phyloP scores from a whole-genome alignment of 1,140 invertebrate genomes.

The Plutomurus gul region DNA sequence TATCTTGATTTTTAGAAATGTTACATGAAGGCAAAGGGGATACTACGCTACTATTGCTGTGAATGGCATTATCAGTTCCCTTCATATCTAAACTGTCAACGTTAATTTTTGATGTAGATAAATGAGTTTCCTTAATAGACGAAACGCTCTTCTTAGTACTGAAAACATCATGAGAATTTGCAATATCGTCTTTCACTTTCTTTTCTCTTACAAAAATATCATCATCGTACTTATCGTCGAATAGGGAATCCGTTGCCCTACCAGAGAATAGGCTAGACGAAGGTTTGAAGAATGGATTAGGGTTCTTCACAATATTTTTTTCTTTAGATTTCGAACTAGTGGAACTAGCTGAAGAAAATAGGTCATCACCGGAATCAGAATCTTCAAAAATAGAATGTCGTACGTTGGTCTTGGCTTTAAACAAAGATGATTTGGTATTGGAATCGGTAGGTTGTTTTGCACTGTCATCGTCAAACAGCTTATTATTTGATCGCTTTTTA shows the following conservation, averaged over 20 bases:
- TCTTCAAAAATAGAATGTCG: conserved; percentile 53
- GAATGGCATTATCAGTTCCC: no score
- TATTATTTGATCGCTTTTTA: background rate
- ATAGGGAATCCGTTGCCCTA: background rate
- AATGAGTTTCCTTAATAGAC: background rate
- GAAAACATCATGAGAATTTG: background rate
- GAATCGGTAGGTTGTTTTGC: background rate
- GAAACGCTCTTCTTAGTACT: background rate
- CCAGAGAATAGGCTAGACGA: background rate
- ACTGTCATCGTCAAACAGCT: background rate
- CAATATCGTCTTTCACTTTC: background rate
- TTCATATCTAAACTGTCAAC: no score
- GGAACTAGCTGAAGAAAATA: conserved; percentile 43
- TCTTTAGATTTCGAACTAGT: conserved; percentile 15
- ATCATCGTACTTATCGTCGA: conserved; percentile 15
- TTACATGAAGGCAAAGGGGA: no score
- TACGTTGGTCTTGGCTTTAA: conserved; percentile 14
- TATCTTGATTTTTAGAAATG: no score
- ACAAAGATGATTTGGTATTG: background rate
- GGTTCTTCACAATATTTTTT: background rate
- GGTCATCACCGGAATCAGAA: conserved; percentile 53
- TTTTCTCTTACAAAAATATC: conserved; percentile 25
- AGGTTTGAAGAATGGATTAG: background rate
- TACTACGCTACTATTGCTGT: no score
- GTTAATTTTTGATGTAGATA: background rate